A percentile compares a stretch with the other conserved stretches of the same genome.
These are phyloP conservation scores for Alligator sinensis DNA, from an alignment of 2,113 vertebrate species.

Conservation along the genomic window DNA sequence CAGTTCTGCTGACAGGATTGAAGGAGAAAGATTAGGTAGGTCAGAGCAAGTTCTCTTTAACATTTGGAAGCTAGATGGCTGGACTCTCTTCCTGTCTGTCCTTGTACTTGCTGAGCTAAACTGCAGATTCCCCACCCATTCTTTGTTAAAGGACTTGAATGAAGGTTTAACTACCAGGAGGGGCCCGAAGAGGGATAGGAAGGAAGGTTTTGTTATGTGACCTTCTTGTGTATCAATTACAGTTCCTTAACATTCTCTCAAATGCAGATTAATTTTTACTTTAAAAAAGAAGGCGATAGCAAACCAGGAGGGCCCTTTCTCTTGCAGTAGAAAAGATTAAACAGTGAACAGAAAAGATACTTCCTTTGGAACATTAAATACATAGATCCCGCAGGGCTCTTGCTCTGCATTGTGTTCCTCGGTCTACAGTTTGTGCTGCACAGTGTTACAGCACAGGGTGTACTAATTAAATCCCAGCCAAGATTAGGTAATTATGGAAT, in stretches of 20 bases:
- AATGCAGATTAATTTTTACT: neutral
- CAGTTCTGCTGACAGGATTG: neutral
- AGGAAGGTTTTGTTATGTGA: neutral
- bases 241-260: conserved; percentile 20
- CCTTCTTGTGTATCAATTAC: neutral
- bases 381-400: neutral
- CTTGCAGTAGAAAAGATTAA: neutral
- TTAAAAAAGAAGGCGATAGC: neutral
- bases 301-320: neutral
- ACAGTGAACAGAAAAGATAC: neutral
- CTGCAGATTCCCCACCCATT: too few relatives aligned
- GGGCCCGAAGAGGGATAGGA: conserved; percentile 19
- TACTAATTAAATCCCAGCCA: neutral
- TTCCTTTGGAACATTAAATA: neutral
- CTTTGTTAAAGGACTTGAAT: conserved; percentile 4
- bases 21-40: neutral
- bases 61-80: neutral
- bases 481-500: conserved; percentile 2
- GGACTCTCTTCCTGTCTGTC: neutral
- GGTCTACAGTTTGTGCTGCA: neutral
- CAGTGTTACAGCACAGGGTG: neutral
- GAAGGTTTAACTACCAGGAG: conserved; percentile 34
- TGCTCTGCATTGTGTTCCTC: neutral
- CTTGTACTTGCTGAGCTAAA: conserved; percentile 13
- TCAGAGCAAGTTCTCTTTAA: neutral